Base-by-base conservation (phyloP, 2,113 vertebrate genomes). In the Eptesicus fuscus region DNA sequence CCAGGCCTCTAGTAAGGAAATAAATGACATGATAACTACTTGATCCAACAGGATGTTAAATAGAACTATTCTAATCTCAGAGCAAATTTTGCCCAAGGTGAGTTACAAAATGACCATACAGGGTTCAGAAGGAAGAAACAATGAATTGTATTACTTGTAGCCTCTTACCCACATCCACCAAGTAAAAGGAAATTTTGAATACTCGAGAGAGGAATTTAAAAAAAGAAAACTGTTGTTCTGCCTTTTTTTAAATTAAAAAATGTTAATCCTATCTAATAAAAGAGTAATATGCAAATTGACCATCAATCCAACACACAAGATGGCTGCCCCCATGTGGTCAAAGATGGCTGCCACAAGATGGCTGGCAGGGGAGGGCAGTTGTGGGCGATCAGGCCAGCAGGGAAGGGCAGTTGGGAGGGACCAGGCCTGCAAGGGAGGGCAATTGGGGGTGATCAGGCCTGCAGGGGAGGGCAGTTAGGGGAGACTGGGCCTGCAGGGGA, bases 41-140 rank as follows among this genome's bases (percentile, higher is more conserved):
- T 82, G 40, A 82, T 83, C 17, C 13, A 44, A 95, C 5, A 76
- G 9, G 16, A 69, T 83, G 23, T 53, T 93, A 86, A 91, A 69
- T 35, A 5, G 16, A 89, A 67, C 44, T 59, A 61, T 28, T 71
- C 30, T 80, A 44, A 42, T 71, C 9, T 89, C 61, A 76, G 3
- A 74, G 74, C 9, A 17, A 63, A 7, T 69, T 93, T 37, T 47
- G 35, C 16, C 25, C 56, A 83, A 61, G 28, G 17, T 63, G 3
- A 90, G 10, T 83, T 78, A 53, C 10, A 95, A 96, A 90, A 88
- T 91, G 9, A 85, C 11, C 51, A 78, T 17, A 83, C 3, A 77
- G 40, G 16, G 49, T 90, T 91, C 42, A 88, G n/a, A 94, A 61
- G 73, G 37, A 83, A 95, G 32, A 69, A 70, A 76, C 56, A 82